These are phyloP conservation scores for Zoanthus sociatus DNA, from an alignment of 92 coral and sea anemone genomes.

Conservation along the genomic window DNA sequence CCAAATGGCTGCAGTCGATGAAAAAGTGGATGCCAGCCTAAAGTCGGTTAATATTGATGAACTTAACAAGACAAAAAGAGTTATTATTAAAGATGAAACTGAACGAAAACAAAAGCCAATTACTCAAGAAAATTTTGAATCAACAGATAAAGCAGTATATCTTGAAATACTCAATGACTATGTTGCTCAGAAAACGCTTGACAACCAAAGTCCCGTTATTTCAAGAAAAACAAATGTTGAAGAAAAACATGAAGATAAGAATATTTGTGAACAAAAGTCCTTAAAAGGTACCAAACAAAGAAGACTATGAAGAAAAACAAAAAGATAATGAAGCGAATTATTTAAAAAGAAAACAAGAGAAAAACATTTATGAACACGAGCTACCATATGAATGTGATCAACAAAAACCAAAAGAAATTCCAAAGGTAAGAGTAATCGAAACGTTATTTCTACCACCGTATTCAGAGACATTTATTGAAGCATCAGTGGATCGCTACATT, in stretches of 20 bases:
- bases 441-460: constrained; percentile 11
- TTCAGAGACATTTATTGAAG: neutral
- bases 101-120: neutral
- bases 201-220: constrained; percentile 14
- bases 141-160: neutral
- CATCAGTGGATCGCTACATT: neutral
- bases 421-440: constrained; percentile 1
- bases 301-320: neutral
- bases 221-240: neutral
- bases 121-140: neutral
- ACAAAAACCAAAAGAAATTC: too few species aligned
- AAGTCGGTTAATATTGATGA: constrained; percentile 4
- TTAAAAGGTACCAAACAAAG: neutral
- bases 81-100: neutral
- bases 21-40: neutral
- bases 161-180: neutral
- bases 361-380: neutral
- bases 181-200: constrained; percentile 20
- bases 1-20: neutral
- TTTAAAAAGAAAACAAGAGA: neutral
- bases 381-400: too few species aligned
- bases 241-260: neutral
- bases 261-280: neutral
- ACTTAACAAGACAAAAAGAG: neutral
- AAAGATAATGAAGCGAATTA: neutral